Percentiles rank a stretch among this genome's conserved stretches.
These are phyloP conservation scores for Pyrgus malvae DNA, from an alignment of 2,888 invertebrate genomes.

Conservation along the genomic window DNA sequence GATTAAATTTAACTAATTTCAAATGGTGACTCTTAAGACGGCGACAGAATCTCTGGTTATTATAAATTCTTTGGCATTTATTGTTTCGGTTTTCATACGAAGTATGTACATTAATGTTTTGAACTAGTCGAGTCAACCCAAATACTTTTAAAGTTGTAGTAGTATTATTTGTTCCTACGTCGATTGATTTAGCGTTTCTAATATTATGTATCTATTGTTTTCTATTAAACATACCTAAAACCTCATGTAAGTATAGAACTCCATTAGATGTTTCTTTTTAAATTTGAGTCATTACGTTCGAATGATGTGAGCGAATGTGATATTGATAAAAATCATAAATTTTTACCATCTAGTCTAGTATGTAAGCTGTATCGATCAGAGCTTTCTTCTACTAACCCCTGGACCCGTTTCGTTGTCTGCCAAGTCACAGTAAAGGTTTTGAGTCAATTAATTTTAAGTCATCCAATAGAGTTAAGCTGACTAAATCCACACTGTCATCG, in stretches of 20 bases:
- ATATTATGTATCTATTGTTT: slow-evolving; percentile 39
- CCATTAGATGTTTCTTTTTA: slow-evolving; percentile 55
- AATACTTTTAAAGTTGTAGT: slow-evolving; percentile 62
- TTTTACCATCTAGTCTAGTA: slow-evolving; percentile 58
- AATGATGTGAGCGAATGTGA: slow-evolving; percentile 68
- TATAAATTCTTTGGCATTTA: slow-evolving; percentile 49
- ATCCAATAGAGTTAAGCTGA: slow-evolving; percentile 70
- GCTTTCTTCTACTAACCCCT: slow-evolving; percentile 42
- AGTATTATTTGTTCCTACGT: slow-evolving; percentile 68
- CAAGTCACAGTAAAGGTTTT: slow-evolving; percentile 59
- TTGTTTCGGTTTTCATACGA: slow-evolving; percentile 47
- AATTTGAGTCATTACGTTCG: slow-evolving; percentile 52
- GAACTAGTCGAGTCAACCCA: slow-evolving; percentile 75
- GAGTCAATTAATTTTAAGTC: slow-evolving; percentile 81
- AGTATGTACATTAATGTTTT: slow-evolving; percentile 28
- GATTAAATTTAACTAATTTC: slow-evolving; percentile 35
- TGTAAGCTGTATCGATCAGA: slow-evolving; percentile 49
- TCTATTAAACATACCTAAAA: slow-evolving; percentile 44
- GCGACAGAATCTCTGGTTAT: slow-evolving; percentile 29
- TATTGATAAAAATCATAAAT: slow-evolving; percentile 53
- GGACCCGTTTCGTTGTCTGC: slow-evolving; percentile 50
- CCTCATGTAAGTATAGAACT: slow-evolving; percentile 59
- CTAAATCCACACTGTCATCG: slow-evolving; percentile 53
- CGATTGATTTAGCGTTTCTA: slow-evolving; percentile 51
- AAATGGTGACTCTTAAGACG: slow-evolving; percentile 28